Evolutionary conservation across 2,113 vertebrate genomes (phyloP).

Genomic region (Entelurus aequoreus): DNA sequence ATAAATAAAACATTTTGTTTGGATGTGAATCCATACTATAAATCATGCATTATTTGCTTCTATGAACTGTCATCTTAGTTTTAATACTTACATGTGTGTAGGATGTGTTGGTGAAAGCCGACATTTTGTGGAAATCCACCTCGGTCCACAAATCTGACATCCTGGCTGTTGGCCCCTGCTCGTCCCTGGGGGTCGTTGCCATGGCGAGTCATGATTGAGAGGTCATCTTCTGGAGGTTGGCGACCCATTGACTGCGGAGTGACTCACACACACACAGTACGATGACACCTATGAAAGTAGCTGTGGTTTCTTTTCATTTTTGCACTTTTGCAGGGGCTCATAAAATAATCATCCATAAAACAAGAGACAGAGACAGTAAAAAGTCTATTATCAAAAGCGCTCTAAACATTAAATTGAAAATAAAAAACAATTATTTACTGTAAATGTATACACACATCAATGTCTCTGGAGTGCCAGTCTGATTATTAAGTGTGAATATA

Average conservation of each 20-base stretch:
- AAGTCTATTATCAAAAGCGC: too few species aligned
- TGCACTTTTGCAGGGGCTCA: not conserved
- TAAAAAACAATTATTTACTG: not conserved
- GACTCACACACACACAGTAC: conserved; percentile 16
- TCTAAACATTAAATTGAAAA: too few species aligned
- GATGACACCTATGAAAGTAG: not conserved
- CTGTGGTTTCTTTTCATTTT: too few species aligned
- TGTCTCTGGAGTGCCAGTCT: too few species aligned
- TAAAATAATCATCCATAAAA: not conserved
- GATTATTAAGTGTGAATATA: not conserved
- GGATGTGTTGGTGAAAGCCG: conserved; percentile 42
- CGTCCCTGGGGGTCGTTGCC: conserved; percentile 45
- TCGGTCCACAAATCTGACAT: conserved; percentile 42
- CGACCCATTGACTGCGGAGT: conserved; percentile 37
- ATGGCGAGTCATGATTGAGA: conserved; percentile 41
- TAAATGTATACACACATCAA: too few species aligned
- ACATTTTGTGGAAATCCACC: conserved; percentile 48
- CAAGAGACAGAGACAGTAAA: too few species aligned
- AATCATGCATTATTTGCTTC: too few species aligned
- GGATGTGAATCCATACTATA: too few species aligned
- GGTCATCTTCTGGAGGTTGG: conserved; percentile 41
- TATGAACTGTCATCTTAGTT: not conserved
- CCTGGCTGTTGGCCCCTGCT: conserved; percentile 36
- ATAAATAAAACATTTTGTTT: too few species aligned
- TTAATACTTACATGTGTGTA: conserved; percentile 12